Percentiles rank a stretch among this genome's conserved stretches.
Evolutionary conservation across 2,113 vertebrate species (phyloP).

Genomic region (Lathamus discolor): DNA sequence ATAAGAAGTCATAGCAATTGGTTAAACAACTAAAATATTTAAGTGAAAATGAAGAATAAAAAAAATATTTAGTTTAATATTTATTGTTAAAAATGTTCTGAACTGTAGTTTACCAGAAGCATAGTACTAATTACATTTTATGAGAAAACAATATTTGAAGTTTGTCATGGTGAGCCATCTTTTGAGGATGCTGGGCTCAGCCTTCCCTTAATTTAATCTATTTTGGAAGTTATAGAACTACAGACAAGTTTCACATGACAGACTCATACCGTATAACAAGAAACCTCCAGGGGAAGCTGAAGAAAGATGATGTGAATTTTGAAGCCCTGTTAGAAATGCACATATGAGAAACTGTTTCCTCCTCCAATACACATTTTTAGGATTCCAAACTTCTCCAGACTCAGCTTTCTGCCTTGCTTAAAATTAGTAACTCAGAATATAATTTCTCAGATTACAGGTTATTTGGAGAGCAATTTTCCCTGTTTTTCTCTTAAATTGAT

Average conservation of each 20-base stretch:
- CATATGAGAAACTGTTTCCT: neutral
- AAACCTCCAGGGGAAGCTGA: neutral
- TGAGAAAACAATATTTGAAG: neutral
- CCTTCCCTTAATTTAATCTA: neutral
- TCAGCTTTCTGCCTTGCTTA: neutral
- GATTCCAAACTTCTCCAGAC: neutral
- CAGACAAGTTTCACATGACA: neutral
- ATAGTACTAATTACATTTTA: neutral
- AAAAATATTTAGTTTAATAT: neutral
- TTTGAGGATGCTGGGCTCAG: neutral
- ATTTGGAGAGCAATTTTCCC: neutral
- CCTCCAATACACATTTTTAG: neutral
- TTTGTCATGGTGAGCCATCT: neutral
- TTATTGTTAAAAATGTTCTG: neutral
- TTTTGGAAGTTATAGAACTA: neutral
- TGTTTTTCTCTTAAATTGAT: neutral
- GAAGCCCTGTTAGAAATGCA: neutral
- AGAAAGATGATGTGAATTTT: neutral
- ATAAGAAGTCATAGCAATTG: neutral
- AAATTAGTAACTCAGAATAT: neutral
- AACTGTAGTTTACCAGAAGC: neutral
- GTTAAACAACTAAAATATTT: neutral
- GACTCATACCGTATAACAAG: neutral
- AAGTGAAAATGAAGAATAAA: neutral
- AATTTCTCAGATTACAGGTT: neutral